Evolutionary conservation across 2,888 invertebrate species (phyloP), one percentile per base, ranked within the genome.

Genomic region (Proisotoma minuta): DNA sequence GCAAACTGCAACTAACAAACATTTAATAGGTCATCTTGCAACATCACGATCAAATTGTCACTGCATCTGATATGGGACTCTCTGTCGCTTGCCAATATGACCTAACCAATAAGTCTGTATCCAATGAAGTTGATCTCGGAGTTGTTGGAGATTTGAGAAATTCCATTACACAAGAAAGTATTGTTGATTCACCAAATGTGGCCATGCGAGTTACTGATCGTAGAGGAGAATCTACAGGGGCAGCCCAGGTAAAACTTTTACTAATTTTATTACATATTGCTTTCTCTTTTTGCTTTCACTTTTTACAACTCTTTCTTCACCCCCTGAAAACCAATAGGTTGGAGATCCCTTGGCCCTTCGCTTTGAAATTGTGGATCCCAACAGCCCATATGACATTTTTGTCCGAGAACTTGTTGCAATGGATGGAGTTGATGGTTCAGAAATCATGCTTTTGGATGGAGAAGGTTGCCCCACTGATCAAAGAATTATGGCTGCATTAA

Each of bases 41-140:
- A 78, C 93, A 94, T 80, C 94, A 95, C 81, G 93, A 93, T 77
- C 91, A 91, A 76, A 94, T 95, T 75, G 92, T 95, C 69, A 95
- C 94, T 70, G 91, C 91, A 68, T 91, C 92, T 54, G 94, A 95
- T 83, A 84, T 95, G 75, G 94, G 94, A 40, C 83, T 94, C 59
- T 91, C 92, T 51, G 91, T 95, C 64, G 91, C 92, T 71, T 95
- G 94, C 78, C 92, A 94, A 77, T 94, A 94, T 79, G 94, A 94
- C 78, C 82, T 94, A 74, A 91, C 91, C 74, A 94, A 94, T 79
- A 94, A 93, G 81, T 92, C 91, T 58, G 92, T 95, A 47, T 87
- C 91, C 62, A 94, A 93, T 79, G 91, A 92, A 78, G 91, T 93
- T 56, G 77, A 77, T 64, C 75, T 78, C 49, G 75, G 90, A 70